Percentiles rank a stretch among this genome's conserved stretches.
Evolutionary conservation across 2,888 invertebrate genomes (phyloP).

Genomic region (Phania funesta): DNA sequence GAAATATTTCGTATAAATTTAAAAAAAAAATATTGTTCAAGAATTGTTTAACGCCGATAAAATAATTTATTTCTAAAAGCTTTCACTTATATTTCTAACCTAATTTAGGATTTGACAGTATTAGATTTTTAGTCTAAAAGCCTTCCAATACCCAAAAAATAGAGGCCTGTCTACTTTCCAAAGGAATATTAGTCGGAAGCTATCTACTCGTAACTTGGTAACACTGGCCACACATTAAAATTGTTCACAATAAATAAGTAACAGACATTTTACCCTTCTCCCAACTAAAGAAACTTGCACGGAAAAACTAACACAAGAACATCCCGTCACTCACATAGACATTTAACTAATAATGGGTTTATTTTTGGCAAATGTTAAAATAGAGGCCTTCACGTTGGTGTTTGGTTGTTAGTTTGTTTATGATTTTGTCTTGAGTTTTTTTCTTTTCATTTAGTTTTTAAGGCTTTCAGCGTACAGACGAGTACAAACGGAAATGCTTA

Average conservation of each 20-base stretch:
- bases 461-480: not conserved
- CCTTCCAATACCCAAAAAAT: too few relatives aligned
- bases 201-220: too few relatives aligned
- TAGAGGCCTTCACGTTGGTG: constrained; percentile 15
- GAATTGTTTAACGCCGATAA: too few relatives aligned
- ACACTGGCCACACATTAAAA: too few relatives aligned
- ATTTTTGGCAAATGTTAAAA: constrained; percentile 43
- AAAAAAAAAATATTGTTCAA: too few relatives aligned
- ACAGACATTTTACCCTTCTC: not conserved
- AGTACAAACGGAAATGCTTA: constrained; percentile 50
- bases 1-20: too few relatives aligned
- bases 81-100: too few relatives aligned
- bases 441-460: not conserved
- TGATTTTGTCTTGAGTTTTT: not conserved
- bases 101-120: too few relatives aligned
- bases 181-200: too few relatives aligned
- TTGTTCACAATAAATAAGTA: not conserved
- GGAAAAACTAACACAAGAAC: not conserved
- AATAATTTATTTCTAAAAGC: too few relatives aligned
- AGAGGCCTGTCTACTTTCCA: too few relatives aligned
- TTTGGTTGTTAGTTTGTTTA: not conserved
- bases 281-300: not conserved
- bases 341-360: not conserved
- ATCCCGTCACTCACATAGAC: not conserved
- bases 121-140: too few relatives aligned